phyloP scores from a whole-genome alignment of 2,113 vertebrate species.

The Oriolus oriolus region DNA sequence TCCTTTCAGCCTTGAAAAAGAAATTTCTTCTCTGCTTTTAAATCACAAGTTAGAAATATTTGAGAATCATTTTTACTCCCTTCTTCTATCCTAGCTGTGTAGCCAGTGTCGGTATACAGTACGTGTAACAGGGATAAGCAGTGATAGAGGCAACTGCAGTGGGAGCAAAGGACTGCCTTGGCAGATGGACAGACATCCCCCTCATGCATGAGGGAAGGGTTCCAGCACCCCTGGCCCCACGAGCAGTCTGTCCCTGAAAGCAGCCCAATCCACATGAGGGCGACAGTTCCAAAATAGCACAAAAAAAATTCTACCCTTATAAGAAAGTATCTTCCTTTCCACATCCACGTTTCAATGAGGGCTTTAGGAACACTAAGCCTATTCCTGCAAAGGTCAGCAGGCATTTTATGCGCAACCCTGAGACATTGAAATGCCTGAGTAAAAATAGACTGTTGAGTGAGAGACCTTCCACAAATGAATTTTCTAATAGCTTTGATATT shows the following conservation, averaged over 20 bases:
- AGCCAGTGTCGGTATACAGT: background rate
- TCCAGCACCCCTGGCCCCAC: background rate
- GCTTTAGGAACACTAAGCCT: background rate
- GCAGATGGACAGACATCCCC: background rate
- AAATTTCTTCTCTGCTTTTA: background rate
- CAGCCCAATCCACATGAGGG: background rate
- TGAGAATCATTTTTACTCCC: background rate
- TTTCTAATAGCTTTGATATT: constrained; percentile 40
- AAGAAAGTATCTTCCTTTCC: background rate
- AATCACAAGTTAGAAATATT: background rate
- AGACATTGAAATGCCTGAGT: background rate
- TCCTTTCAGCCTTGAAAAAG: background rate
- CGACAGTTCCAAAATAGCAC: background rate
- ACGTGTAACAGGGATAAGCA: background rate
- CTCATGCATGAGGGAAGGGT: background rate
- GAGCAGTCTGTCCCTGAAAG: background rate
- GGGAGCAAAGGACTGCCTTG: background rate
- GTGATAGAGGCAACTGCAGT: background rate
- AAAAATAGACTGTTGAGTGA: constrained; percentile 31
- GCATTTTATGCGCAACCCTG: background rate
- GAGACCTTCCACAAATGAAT: background rate
- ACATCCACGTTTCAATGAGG: accelerated
- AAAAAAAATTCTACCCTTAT: background rate
- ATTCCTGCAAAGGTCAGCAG: background rate
- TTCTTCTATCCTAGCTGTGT: background rate